Evolutionary conservation across 1,140 invertebrate species (phyloP), one percentile per base, ranked within the genome.

Genomic region (Hypothenemus hampei): DNA sequence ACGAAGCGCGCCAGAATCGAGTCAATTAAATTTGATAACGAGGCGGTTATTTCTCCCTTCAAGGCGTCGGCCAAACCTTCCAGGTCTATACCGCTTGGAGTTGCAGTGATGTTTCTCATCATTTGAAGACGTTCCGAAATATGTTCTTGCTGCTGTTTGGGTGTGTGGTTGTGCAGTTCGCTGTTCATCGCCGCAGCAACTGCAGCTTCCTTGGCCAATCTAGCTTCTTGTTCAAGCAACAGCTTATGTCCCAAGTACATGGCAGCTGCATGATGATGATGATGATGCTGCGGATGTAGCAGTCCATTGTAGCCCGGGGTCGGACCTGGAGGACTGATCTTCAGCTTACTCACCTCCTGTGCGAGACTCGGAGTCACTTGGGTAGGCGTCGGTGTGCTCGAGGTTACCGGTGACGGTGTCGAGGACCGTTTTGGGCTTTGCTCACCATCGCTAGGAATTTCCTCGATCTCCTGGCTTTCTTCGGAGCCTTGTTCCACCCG

Each of bases 31-130:
- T 84, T 86, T 4, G 85, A 81, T 35, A 93, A 69, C 4, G 87
- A 91, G 45, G 89, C 82, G 11, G 86, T 86, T 51, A 96, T 88
- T 77, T 96, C 92, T 26, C 82, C 84, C 74, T 96, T 96, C 1
- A 96, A 78, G 36, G 87, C 83, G 62, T 95, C 91, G 4, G 90
- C 89, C 35, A 95, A 75, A 40, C 87, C 85, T 72, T 95, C 89
- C 1, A 94, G 75, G 67, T 93, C 91, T 11, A 83, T 77, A 19
- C 81, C 83, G 0, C 81, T 82, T 6, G 68, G 69, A 16, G 78
- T 77, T 20, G 78, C 76, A n/a, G n/a, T n/a, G 59, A 77, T 81
- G 62, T 74, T 79, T 53, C 82, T 76, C 67, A 84, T 73, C 67
- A 84, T 78, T 50, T 80, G 80, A 46, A 85, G 72, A 56, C 83